Percentiles rank a stretch among this genome's conserved stretches.
phyloP scores from a whole-genome alignment of 2,797 vertebrate genomes.

The Premnoplex brunnescens region DNA sequence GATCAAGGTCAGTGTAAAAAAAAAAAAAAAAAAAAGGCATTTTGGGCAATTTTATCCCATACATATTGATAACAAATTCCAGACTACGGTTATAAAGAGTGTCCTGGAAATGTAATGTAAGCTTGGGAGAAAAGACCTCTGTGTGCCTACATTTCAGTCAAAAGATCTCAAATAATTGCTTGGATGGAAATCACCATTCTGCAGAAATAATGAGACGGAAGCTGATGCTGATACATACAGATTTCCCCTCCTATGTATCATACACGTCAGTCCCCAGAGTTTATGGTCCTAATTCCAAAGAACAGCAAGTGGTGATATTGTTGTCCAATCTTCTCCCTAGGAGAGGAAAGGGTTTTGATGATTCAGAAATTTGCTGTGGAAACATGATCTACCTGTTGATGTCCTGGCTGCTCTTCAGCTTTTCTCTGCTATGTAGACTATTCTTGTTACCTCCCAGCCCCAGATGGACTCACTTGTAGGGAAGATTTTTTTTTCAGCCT shows the following conservation, averaged over 20 bases:
- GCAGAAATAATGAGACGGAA: background rate
- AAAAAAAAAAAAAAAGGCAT: too few species aligned
- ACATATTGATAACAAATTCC: background rate
- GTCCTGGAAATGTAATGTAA: background rate
- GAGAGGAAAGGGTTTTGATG: background rate
- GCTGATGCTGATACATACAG: background rate
- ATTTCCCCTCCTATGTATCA: background rate
- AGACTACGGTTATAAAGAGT: background rate
- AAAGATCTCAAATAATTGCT: background rate
- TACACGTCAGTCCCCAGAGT: background rate
- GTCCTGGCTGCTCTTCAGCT: background rate
- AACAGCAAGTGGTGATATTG: background rate
- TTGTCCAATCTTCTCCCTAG: background rate
- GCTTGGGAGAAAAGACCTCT: background rate
- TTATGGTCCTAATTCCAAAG: background rate
- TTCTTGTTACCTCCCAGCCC: background rate
- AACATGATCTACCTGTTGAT: background rate
- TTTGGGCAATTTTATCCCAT: background rate
- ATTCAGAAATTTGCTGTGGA: background rate
- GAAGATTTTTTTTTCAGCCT: background rate
- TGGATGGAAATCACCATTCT: background rate
- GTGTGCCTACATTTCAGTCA: background rate
- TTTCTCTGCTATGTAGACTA: background rate
- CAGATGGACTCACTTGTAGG: background rate
- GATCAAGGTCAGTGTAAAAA: background rate